Percentiles rank a stretch among this genome's conserved stretches.
Conservation (phyloP, 2,113 vertebrate genomes). For the Xiphophorus hellerii region DNA sequence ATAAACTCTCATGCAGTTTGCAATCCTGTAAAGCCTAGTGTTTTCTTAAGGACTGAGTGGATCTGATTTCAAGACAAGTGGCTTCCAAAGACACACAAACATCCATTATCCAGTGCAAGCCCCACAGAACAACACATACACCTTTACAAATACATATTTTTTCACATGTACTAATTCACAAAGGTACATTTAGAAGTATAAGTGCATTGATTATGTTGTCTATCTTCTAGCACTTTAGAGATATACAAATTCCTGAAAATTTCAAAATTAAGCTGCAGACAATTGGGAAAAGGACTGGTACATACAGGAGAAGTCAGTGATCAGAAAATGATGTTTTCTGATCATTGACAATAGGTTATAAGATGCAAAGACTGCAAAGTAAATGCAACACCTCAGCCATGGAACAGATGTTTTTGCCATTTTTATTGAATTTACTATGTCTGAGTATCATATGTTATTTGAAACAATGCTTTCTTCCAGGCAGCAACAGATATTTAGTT, state of each 20-base stretch:
- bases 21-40: slow-evolving; percentile 58
- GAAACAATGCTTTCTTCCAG: too few species aligned
- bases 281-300: slow-evolving; percentile 34
- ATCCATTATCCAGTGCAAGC: slow-evolving; percentile 23
- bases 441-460: neutral
- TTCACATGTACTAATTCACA: slow-evolving; percentile 23
- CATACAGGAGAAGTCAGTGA: slow-evolving; percentile 48
- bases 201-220: slow-evolving; percentile 37
- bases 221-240: slow-evolving; percentile 38
- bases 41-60: slow-evolving; percentile 63
- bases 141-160: slow-evolving; percentile 8
- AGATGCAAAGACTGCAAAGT: slow-evolving; percentile 26
- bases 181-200: slow-evolving; percentile 49
- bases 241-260: slow-evolving; percentile 56
- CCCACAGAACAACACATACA: neutral
- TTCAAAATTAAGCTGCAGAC: slow-evolving; percentile 32
- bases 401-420: neutral
- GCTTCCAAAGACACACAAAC: slow-evolving; percentile 41
- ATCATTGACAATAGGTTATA: slow-evolving; percentile 41
- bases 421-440: too few species aligned
- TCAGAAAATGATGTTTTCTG: neutral
- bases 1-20: slow-evolving; percentile 55
- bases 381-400: slow-evolving; percentile 16
- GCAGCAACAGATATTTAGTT: too few species aligned
- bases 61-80: slow-evolving; percentile 59